Percentiles rank a stretch among this genome's conserved stretches.
phyloP scores from a whole-genome alignment of 2,797 vertebrate genomes.

The Melanotaenia maccullochi region DNA sequence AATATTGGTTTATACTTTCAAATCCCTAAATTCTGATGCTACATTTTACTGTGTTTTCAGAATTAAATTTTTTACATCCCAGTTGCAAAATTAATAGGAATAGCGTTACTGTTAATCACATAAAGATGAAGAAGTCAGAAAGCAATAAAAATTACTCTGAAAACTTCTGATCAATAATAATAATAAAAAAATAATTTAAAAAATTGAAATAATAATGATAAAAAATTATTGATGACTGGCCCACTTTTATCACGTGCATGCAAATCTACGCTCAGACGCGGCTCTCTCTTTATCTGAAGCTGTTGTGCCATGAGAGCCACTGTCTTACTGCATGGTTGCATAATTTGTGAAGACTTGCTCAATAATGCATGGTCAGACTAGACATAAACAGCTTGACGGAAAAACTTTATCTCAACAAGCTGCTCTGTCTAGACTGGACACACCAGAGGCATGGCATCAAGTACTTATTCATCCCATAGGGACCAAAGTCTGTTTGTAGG shows the following conservation, averaged over 20 bases:
- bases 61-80: constrained; percentile 3
- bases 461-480: constrained; percentile 7
- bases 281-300: constrained; percentile 21
- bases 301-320: constrained; percentile 46
- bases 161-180: constrained; percentile 1
- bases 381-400: constrained; percentile 65
- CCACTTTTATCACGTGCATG: constrained; percentile 15
- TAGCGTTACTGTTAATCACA: constrained; percentile 18
- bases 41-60: no score
- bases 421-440: constrained; percentile 54
- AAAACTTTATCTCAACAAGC: constrained; percentile 69
- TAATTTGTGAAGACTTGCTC: constrained; percentile 69
- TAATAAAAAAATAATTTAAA: background rate
- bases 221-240: constrained; percentile 11
- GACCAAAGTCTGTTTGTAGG: constrained; percentile 2
- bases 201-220: no score
- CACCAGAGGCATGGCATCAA: constrained; percentile 15
- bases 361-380: constrained; percentile 79
- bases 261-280: background rate
- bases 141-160: constrained; percentile 11
- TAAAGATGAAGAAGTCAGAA: constrained; percentile 28
- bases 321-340: constrained; percentile 55
- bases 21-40: no score
- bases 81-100: constrained; percentile 38
- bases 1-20: no score